Percentiles rank a stretch among this genome's conserved stretches.
These are phyloP conservation scores for Chloropsis cyanopogon DNA, from an alignment of 2,113 vertebrate species.

Conservation along the genomic window DNA sequence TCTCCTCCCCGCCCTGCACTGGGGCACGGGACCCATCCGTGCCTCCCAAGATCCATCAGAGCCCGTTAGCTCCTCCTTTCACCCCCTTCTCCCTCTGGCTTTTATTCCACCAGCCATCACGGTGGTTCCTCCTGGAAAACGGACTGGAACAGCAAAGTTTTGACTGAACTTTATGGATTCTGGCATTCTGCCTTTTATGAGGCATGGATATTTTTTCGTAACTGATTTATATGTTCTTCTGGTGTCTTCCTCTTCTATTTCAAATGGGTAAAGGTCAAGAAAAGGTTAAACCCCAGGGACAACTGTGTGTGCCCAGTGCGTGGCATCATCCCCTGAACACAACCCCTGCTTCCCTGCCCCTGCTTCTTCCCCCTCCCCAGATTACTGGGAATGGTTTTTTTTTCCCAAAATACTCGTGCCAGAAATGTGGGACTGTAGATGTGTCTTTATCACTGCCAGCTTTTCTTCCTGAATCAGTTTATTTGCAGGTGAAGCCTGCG, in stretches of 20 bases:
- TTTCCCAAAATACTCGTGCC: accelerated
- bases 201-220: not conserved
- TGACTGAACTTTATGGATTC: not conserved
- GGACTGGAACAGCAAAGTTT: not conserved
- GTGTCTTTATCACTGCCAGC: not conserved
- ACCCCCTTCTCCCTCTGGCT: not conserved
- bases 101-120: not conserved
- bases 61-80: not conserved
- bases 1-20: not conserved
- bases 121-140: accelerated
- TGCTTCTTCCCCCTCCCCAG: not conserved
- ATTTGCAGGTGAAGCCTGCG: not conserved
- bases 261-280: not conserved
- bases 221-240: not conserved
- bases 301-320: accelerated
- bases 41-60: not conserved
- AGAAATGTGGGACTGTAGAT: not conserved
- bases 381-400: not conserved
- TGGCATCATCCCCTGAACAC: not conserved
- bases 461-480: not conserved
- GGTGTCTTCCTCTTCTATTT: not conserved
- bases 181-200: not conserved
- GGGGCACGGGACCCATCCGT: accelerated
- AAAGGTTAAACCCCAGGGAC: not conserved
- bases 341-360: not conserved